A percentile compares a stretch with the other conserved stretches of the same genome.
Conservation (phyloP, 2,797 vertebrate species). For the Sebastes vulpes region DNA sequence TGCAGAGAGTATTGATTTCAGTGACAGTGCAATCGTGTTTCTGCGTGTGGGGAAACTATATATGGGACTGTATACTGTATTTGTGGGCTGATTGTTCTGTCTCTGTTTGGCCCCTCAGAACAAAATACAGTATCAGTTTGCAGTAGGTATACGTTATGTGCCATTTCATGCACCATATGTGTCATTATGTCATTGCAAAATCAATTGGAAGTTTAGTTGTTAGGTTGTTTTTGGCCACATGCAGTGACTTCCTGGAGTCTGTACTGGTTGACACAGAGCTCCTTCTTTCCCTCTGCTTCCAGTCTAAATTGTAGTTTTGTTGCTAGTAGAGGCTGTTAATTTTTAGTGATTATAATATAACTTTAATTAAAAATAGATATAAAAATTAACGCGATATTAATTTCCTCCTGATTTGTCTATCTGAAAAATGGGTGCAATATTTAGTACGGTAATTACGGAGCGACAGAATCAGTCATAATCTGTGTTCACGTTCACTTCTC, state of each 20-base stretch:
- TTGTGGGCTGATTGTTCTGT: background rate
- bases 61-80: background rate
- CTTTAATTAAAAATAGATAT: background rate
- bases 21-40: slow-evolving; percentile 28
- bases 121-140: background rate
- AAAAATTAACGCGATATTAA: too few species aligned
- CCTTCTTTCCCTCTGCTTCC: background rate
- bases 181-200: background rate
- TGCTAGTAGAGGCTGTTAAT: background rate
- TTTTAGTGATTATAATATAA: background rate
- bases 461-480: background rate
- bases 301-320: background rate
- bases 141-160: background rate
- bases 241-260: background rate
- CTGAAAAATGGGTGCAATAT: background rate
- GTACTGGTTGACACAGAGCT: background rate
- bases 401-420: too few species aligned
- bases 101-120: background rate
- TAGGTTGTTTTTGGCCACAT: too few species aligned
- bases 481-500: background rate
- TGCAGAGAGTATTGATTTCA: slow-evolving; percentile 49
- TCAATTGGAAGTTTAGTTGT: background rate
- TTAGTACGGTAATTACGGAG: background rate
- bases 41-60: slow-evolving; percentile 14
- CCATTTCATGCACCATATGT: background rate